A percentile compares a stretch with the other conserved stretches of the same genome.
Conservation (phyloP, 2,888 invertebrate species). For the Tethea ocularis region DNA sequence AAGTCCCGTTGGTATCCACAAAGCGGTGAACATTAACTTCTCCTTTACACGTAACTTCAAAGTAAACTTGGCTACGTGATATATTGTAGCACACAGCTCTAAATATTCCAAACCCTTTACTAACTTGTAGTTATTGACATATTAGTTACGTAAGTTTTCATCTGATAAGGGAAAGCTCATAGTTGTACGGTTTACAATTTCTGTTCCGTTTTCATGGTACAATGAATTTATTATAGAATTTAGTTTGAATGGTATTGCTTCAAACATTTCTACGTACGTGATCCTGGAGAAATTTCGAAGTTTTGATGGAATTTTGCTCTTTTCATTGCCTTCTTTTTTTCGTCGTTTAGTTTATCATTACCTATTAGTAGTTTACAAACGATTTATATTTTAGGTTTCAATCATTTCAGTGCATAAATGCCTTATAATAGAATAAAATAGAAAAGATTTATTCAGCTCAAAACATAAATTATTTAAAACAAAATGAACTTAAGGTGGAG, state of each 20-base stretch:
- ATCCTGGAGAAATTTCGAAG: too few relatives aligned
- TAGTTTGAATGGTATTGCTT: neutral
- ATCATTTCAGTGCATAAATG: too few relatives aligned
- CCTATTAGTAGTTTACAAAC: too few relatives aligned
- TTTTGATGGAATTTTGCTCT: too few relatives aligned
- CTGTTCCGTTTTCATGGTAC: neutral
- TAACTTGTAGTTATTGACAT: conserved; percentile 2
- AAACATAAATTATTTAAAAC: too few relatives aligned
- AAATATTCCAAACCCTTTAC: neutral
- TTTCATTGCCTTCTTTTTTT: too few relatives aligned
- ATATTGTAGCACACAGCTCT: neutral
- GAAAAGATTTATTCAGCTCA: too few relatives aligned
- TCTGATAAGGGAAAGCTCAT: neutral
- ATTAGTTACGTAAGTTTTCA: neutral
- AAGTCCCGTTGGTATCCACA: neutral
- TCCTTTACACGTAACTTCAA: neutral
- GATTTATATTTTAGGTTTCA: too few relatives aligned
- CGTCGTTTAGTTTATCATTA: too few relatives aligned
- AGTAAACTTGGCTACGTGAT: neutral
- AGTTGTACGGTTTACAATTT: conserved; percentile 1
- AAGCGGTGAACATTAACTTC: neutral
- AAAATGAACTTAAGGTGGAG: too few relatives aligned
- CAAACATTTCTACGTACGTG: neutral
- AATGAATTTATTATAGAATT: neutral
- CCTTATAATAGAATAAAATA: too few relatives aligned